A percentile compares a stretch with the other conserved stretches of the same genome.
Conservation (phyloP, 2,888 invertebrate genomes). For the Halictus ligatus region DNA sequence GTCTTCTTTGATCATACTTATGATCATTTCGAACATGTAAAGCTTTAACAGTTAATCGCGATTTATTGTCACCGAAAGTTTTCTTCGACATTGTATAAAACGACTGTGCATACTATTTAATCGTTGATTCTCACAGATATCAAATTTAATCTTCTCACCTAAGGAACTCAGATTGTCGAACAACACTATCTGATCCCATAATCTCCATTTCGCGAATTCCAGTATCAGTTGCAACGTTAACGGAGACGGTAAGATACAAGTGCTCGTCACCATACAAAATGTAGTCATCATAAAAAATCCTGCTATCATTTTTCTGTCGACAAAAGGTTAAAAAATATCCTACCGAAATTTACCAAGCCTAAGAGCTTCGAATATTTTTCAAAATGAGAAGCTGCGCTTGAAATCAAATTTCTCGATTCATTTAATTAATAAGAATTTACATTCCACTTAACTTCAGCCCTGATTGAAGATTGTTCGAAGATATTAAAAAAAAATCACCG, state of each 20-base stretch:
- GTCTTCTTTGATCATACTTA: no score
- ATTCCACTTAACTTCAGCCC: neutral
- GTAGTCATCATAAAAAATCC: conserved; percentile 23
- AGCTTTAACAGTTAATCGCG: no score
- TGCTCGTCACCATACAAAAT: conserved; percentile 25
- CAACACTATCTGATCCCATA: conserved; percentile 86
- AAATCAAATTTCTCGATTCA: neutral
- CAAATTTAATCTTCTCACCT: conserved; percentile 60
- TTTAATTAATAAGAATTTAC: neutral
- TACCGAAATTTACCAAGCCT: no score
- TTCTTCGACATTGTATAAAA: no score
- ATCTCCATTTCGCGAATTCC: conserved; percentile 86
- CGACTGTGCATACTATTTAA: no score
- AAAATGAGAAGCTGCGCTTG: neutral
- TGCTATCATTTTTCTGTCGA: conserved; percentile 31
- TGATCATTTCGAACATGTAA: no score
- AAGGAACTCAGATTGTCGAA: conserved; percentile 82
- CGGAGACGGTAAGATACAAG: conserved; percentile 73
- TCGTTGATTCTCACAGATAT: neutral
- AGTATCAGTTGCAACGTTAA: conserved; percentile 84
- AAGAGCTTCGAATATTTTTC: neutral
- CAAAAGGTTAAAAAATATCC: neutral
- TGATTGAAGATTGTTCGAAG: neutral
- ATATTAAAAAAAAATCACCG: neutral
- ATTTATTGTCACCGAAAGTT: no score